Conservation (phyloP, 1,140 invertebrate species). For the Drosophila eugracilis region DNA sequence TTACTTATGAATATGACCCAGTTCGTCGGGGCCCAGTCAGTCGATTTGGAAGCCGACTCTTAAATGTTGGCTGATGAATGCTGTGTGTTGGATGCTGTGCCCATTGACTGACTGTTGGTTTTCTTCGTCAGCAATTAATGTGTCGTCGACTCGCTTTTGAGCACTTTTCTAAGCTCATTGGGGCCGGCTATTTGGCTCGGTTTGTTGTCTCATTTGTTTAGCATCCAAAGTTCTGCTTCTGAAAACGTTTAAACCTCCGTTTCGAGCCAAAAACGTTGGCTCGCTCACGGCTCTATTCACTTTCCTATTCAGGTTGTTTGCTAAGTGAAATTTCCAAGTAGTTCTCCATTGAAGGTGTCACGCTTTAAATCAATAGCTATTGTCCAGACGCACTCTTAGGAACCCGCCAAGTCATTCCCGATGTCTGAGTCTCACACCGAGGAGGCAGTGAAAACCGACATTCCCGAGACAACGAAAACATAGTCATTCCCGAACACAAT, state of each 20-base stretch:
- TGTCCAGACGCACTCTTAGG: conserved; percentile 46
- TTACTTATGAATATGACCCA: conserved; percentile 84
- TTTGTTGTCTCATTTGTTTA: conserved; percentile 70
- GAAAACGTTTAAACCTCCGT: conserved; percentile 31
- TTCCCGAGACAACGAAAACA: conserved; percentile 18
- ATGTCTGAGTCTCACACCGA: too few species aligned
- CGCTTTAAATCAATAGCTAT: conserved; percentile 67
- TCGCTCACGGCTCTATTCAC: conserved; percentile 20
- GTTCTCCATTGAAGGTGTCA: conserved; percentile 58
- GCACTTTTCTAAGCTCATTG: conserved; percentile 68
- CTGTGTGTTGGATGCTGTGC: conserved; percentile 56
- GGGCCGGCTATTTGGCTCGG: conserved; percentile 42
- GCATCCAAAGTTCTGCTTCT: conserved; percentile 63
- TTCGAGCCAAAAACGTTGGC: conserved; percentile 28
- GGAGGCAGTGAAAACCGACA: not conserved
- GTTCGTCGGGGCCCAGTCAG: conserved; percentile 45
- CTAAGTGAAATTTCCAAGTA: conserved; percentile 71
- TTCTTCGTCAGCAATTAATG: conserved; percentile 70
- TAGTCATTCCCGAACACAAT: conserved; percentile 22
- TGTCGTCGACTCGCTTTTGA: conserved; percentile 62
- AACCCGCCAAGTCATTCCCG: conserved; percentile 49
- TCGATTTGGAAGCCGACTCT: conserved; percentile 27
- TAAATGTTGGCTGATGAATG: too few species aligned
- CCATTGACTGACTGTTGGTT: conserved; percentile 9
- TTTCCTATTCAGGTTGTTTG: conserved; percentile 39